Conservation (phyloP, 2,888 invertebrate species). For the Endotricha flammealis region DNA sequence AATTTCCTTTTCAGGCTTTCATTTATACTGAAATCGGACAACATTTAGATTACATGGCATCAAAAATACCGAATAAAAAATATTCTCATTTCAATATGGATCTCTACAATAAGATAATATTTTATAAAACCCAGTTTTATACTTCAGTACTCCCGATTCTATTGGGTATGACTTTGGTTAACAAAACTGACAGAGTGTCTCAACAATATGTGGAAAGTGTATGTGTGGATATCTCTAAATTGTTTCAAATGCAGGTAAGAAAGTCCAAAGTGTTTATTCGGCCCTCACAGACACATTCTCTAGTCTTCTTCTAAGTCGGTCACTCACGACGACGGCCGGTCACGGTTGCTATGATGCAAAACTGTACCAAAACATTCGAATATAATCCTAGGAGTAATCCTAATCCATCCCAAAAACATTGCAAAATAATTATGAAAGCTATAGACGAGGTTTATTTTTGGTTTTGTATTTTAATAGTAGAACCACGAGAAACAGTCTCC, state of each 20-base stretch:
- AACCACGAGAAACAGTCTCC: too few relatives aligned
- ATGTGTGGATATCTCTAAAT: conserved; percentile 91
- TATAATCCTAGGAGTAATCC: too few relatives aligned
- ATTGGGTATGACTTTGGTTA: conserved; percentile 88
- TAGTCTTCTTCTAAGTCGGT: too few relatives aligned
- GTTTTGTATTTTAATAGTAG: too few relatives aligned
- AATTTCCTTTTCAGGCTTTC: conserved; percentile 51
- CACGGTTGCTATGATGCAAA: too few relatives aligned
- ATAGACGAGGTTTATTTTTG: too few relatives aligned
- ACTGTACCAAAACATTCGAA: too few relatives aligned
- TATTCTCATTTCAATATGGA: conserved; percentile 84
- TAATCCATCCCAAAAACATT: too few relatives aligned
- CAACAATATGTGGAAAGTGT: conserved; percentile 87
- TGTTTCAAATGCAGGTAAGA: conserved; percentile 92
- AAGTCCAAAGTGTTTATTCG: neutral
- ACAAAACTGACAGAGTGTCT: conserved; percentile 81
- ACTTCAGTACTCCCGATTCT: conserved; percentile 92
- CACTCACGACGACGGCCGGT: too few relatives aligned
- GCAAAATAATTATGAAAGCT: too few relatives aligned
- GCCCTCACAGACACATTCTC: too few relatives aligned
- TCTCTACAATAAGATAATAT: conserved; percentile 88
- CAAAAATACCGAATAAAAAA: conserved; percentile 34
- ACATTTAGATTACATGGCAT: conserved; percentile 84
- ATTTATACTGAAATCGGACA: conserved; percentile 88
- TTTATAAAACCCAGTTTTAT: conserved; percentile 94